Base-by-base conservation (phyloP, 2,797 vertebrate genomes). In the Sternarchorhynchus goeldii region DNA sequence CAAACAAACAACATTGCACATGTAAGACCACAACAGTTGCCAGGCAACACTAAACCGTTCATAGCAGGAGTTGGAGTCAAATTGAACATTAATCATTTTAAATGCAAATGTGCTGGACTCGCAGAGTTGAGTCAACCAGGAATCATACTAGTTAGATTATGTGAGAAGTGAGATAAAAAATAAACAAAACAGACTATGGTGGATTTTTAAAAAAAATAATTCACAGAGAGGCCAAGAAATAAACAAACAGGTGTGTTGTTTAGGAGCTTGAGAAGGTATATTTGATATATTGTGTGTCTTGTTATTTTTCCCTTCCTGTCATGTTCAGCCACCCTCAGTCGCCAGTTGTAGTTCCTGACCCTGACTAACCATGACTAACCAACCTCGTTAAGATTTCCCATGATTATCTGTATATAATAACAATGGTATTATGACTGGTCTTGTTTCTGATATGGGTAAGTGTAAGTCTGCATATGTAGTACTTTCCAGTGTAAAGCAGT, bases 41-140 rank as follows among this genome's bases (percentile, higher is more conserved):
- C 91, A 89, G 89, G 92, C 91, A 93, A 93, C 92, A 78, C 86
- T 88, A 82, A 89, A 86, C 88, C 86, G 85, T 88, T 89, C 88
- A 79, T 89, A 89, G 89, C 88, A 91, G 88, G 89, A 91, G 87
- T 84, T 71, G 62, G 85, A 89, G 86, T 87, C 75, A 84, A 87
- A 88, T 81, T 85, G 87, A 87, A 87, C 87, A 90, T 91, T 89
- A 90, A 89, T 93, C 88, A 90, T 88, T 87, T 76, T 45, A 77
- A 81, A 76, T 50, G 69, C 78, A 69, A 77, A 84, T 17, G 31
- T 63, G 34, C 21, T 68, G 64, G 73, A 78, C 58, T 62, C 76
- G 17, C 66, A 57, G 39, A 25, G 34, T 65, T 75, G 67, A 12
- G 71, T 63, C 77, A 53, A 70, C 32, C 29, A 71, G 76, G 63